Percentiles rank a stretch among this genome's conserved stretches.
These are phyloP conservation scores for Anseranas semipalmata DNA, from an alignment of 2,113 vertebrate species.

Conservation along the genomic window DNA sequence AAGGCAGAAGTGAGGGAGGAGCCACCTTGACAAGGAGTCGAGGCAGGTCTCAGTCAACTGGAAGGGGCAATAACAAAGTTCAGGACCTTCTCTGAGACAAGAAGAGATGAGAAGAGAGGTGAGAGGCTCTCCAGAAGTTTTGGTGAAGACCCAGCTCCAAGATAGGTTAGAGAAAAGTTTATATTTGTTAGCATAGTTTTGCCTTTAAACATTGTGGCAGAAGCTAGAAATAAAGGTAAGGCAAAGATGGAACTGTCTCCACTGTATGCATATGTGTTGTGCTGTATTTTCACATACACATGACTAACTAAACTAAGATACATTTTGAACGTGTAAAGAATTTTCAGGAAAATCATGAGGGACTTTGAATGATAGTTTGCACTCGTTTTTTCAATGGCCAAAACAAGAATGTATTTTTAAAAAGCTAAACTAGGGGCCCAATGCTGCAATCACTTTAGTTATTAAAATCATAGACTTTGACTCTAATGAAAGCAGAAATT, in stretches of 20 bases:
- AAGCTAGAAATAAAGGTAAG: background rate
- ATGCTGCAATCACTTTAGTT: background rate
- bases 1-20: background rate
- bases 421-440: background rate
- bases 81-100: background rate
- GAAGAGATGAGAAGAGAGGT: background rate
- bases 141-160: background rate
- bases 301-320: background rate
- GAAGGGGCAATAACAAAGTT: background rate
- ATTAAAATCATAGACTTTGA: background rate
- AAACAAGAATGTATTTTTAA: background rate
- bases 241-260: background rate
- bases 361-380: background rate
- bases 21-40: rapidly evolving
- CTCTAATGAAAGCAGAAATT: background rate
- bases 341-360: background rate
- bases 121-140: background rate
- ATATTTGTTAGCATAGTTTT: background rate
- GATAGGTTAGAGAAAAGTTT: background rate
- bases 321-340: background rate
- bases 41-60: background rate
- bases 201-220: background rate
- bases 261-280: background rate
- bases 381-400: background rate
- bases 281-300: background rate